These are phyloP conservation scores for Piprites chloris DNA, from an alignment of 2,113 vertebrate species.

Conservation along the genomic window DNA sequence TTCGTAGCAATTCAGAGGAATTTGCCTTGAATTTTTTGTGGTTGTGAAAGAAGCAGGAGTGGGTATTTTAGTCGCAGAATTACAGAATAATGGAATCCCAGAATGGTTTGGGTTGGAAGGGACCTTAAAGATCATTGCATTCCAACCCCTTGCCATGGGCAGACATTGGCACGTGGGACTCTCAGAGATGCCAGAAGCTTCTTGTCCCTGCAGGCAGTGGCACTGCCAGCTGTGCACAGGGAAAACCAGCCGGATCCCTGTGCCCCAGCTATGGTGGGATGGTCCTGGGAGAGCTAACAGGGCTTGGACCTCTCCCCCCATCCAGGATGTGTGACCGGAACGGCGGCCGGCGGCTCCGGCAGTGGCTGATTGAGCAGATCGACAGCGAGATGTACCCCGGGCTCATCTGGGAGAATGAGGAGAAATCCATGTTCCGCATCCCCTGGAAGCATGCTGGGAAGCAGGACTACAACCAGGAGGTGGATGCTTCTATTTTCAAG, in stretches of 20 bases:
- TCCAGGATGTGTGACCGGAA: conserved; percentile 82
- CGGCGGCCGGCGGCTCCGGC: conserved; percentile 87
- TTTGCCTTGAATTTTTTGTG: not conserved
- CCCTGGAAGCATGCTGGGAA: conserved; percentile 98
- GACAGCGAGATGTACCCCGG: conserved; percentile 88
- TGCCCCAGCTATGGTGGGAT: fast-evolving
- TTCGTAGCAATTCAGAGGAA: not conserved
- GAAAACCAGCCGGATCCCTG: fast-evolving
- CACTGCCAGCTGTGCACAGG: fast-evolving
- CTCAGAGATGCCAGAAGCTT: not conserved
- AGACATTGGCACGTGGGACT: fast-evolving
- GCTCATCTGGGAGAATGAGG: conserved; percentile 91
- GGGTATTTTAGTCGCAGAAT: not conserved
- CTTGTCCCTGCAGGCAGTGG: not conserved
- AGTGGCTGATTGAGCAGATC: conserved; percentile 97
- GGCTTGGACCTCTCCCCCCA: not conserved
- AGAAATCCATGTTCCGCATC: conserved; percentile 91
- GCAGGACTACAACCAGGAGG: conserved; percentile 97
- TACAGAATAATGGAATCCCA: fast-evolving
- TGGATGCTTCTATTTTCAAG: conserved; percentile 97
- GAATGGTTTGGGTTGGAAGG: not conserved
- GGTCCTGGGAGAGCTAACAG: fast-evolving
- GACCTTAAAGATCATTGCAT: too few species aligned
- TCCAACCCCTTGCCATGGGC: fast-evolving
- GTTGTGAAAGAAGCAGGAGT: not conserved